Percentiles rank a stretch among this genome's conserved stretches.
phyloP scores from a whole-genome alignment of 2,888 invertebrate species.

The Yponomeuta cagnagella region DNA sequence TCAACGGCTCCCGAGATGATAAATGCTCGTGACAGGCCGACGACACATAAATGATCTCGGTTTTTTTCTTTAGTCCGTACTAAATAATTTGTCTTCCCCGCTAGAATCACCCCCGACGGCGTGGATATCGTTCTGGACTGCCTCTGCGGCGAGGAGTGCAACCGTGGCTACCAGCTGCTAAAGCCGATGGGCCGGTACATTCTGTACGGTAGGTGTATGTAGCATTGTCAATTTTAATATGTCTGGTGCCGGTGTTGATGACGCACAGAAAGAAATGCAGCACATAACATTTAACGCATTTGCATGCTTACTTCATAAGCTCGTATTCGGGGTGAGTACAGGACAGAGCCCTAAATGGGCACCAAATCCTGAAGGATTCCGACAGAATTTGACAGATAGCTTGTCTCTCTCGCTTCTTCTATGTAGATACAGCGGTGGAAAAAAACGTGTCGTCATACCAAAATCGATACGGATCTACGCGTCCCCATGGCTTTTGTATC shows the following conservation, averaged over 20 bases:
- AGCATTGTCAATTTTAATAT: not conserved
- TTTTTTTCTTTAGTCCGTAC: not conserved
- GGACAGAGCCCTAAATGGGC: too few species aligned
- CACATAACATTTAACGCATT: not conserved
- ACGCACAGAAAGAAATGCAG: not conserved
- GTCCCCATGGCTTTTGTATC: too few species aligned
- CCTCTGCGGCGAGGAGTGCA: conserved; percentile 91
- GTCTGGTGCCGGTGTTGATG: not conserved
- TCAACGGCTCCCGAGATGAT: too few species aligned
- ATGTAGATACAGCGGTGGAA: too few species aligned
- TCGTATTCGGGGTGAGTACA: too few species aligned
- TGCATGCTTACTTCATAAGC: too few species aligned
- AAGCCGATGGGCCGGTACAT: conserved; percentile 94
- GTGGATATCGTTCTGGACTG: conserved; percentile 92
- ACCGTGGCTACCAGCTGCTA: conserved; percentile 86
- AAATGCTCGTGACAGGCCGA: not conserved
- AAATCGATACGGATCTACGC: too few species aligned
- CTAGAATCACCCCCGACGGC: conserved; percentile 83
- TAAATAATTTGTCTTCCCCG: not conserved
- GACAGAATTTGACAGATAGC: too few species aligned
- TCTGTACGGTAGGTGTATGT: conserved; percentile 79
- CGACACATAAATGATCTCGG: not conserved
- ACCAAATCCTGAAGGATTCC: too few species aligned
- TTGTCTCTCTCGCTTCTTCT: too few species aligned
- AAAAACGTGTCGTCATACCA: too few species aligned